Conservation (phyloP, 2,888 invertebrate genomes). For the Zaprionus bogoriensis region DNA sequence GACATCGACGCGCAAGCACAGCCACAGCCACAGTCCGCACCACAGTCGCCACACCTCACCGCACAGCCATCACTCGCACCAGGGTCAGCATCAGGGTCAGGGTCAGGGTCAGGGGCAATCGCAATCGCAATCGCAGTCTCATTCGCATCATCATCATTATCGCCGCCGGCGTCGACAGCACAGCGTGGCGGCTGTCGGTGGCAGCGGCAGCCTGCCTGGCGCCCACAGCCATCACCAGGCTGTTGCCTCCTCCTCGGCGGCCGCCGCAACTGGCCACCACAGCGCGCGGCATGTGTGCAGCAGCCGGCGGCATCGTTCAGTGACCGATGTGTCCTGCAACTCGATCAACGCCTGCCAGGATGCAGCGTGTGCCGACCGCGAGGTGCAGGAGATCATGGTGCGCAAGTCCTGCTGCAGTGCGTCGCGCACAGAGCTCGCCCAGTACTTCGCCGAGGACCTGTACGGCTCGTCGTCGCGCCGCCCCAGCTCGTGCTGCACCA, state of each 20-base stretch:
- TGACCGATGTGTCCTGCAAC: constrained; percentile 80
- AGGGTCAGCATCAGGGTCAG: constrained; percentile 25
- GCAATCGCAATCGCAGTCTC: constrained; percentile 57
- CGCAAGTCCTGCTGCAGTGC: constrained; percentile 79
- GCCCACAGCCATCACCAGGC: constrained; percentile 62
- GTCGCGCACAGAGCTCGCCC: constrained; percentile 82
- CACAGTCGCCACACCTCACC: constrained; percentile 79
- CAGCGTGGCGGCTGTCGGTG: constrained; percentile 58
- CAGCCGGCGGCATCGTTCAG: constrained; percentile 81
- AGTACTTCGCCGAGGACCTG: constrained; percentile 82
- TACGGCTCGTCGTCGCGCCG: constrained; percentile 80
- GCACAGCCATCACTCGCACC: constrained; percentile 71
- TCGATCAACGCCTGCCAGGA: constrained; percentile 80
- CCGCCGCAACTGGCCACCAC: constrained; percentile 12
- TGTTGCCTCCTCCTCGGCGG: constrained; percentile 18
- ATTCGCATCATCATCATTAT: constrained; percentile 72
- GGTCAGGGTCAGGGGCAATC: constrained; percentile 41
- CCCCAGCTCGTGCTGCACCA: constrained; percentile 82
- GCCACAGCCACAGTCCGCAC: constrained; percentile 71
- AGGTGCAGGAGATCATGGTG: constrained; percentile 82
- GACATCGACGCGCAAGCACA: constrained; percentile 58
- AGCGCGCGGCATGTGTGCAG: constrained; percentile 61
- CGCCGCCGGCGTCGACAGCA: constrained; percentile 56
- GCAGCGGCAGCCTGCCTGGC: constrained; percentile 71
- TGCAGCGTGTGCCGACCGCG: constrained; percentile 79